Conservation (phyloP, 2,113 vertebrate species). For the Xenus cinereus region DNA sequence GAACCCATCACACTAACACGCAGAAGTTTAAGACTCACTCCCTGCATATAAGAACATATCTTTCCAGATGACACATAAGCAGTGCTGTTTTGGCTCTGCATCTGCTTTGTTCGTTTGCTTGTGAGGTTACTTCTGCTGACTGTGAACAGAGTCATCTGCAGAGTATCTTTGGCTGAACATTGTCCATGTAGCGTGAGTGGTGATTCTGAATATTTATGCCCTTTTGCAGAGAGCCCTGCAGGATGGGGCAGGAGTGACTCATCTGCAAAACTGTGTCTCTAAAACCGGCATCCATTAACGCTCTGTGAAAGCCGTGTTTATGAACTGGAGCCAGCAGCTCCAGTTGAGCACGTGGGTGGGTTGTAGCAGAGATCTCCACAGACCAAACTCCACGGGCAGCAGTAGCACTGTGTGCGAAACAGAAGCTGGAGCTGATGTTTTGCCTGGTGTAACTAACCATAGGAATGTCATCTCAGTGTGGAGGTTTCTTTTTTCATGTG, state of each 20-base stretch:
- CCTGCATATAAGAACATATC: neutral
- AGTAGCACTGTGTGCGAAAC: neutral
- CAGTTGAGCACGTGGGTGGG: neutral
- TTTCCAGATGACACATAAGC: neutral
- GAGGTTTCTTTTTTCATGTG: neutral
- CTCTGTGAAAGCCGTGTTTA: neutral
- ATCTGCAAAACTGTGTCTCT: neutral
- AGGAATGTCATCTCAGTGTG: neutral
- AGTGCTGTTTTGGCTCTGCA: neutral
- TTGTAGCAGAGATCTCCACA: neutral
- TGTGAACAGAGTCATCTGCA: neutral
- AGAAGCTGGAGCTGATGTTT: neutral
- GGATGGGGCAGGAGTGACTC: neutral
- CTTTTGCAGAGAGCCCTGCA: neutral
- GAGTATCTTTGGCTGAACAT: neutral
- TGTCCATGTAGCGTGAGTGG: fast-evolving
- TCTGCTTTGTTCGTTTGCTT: neutral
- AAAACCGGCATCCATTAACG: neutral
- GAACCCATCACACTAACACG: neutral
- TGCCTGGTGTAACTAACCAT: neutral
- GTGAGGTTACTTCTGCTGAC: neutral
- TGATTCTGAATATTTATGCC: neutral
- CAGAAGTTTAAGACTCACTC: neutral
- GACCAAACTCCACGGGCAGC: neutral
- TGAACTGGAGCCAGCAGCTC: neutral